A percentile compares a stretch with the other conserved stretches of the same genome.
Evolutionary conservation across 2,113 vertebrate genomes (phyloP).

Genomic region (Strigops habroptila): DNA sequence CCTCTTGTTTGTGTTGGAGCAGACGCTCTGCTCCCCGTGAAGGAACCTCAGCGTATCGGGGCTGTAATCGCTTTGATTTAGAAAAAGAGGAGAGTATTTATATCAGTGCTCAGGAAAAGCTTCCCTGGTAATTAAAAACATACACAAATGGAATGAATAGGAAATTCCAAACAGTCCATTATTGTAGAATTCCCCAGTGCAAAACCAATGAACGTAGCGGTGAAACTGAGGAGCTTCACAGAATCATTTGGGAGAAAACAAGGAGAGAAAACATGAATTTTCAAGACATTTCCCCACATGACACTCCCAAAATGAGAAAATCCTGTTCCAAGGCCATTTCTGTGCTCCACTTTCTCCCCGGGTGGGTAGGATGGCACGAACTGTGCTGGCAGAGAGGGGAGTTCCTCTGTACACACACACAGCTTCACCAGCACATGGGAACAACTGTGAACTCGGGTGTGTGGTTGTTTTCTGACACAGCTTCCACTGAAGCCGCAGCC

Average conservation of each 20-base stretch:
- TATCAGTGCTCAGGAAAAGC: background rate
- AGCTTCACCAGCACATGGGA: background rate
- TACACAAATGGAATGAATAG: background rate
- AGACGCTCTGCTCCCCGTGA: background rate
- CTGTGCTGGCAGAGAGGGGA: background rate
- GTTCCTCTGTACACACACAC: fast-evolving
- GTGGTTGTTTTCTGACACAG: background rate
- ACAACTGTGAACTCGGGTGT: fast-evolving
- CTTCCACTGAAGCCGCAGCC: fast-evolving
- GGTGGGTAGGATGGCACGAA: fast-evolving
- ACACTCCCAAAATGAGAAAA: background rate
- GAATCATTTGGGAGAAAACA: background rate
- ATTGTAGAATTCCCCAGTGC: background rate
- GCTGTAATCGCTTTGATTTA: background rate
- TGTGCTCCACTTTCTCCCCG: background rate
- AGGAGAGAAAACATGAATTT: background rate
- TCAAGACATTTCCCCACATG: background rate
- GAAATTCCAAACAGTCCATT: background rate
- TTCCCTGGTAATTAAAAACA: background rate
- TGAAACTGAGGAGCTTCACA: background rate
- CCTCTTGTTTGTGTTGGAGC: background rate
- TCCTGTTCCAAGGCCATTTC: background rate
- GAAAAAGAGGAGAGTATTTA: background rate
- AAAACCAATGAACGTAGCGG: background rate
- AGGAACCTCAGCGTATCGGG: background rate